phyloP scores from a whole-genome alignment of 2,888 invertebrate species.

The Drosophila mayaguana region DNA sequence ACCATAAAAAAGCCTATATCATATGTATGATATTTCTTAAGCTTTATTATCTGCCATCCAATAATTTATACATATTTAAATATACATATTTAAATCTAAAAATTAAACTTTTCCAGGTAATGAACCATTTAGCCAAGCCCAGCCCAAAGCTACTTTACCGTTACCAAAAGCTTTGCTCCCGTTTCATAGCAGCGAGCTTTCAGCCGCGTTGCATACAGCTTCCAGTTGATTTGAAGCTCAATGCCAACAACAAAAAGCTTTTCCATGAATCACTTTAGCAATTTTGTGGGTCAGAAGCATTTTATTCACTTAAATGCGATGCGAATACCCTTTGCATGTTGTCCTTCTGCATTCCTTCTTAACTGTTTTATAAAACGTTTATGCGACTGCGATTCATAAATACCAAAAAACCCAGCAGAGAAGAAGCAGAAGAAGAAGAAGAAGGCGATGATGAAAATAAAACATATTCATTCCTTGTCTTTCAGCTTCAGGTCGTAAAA shows the following conservation, averaged over 20 bases:
- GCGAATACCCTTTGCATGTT: constrained; percentile 15
- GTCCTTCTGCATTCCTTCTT: constrained; percentile 17
- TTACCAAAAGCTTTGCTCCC: constrained; percentile 1
- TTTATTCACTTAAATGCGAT: constrained; percentile 22
- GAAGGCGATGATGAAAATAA: constrained; percentile 8
- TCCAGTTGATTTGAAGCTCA: constrained; percentile 16
- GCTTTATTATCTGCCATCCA: no score
- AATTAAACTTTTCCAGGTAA: constrained; percentile 19
- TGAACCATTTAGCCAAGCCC: constrained; percentile 25
- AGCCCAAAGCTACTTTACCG: constrained; percentile 36
- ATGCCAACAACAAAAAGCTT: constrained; percentile 34
- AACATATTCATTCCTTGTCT: constrained; percentile 44
- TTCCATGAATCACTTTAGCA: background rate
- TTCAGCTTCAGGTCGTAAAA: constrained; percentile 57
- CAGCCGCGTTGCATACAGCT: constrained; percentile 17
- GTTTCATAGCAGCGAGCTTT: constrained; percentile 43
- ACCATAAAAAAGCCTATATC: background rate
- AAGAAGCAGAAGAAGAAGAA: background rate
- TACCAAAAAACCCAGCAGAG: constrained; percentile 10
- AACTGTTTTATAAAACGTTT: constrained; percentile 71
- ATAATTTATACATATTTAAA: no score
- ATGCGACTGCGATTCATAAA: constrained; percentile 58
- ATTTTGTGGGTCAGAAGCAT: constrained; percentile 9
- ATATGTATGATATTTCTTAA: background rate
- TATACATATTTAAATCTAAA: no score